Conservation (phyloP, 1,140 invertebrate species). For the Gryllus bimaculatus region DNA sequence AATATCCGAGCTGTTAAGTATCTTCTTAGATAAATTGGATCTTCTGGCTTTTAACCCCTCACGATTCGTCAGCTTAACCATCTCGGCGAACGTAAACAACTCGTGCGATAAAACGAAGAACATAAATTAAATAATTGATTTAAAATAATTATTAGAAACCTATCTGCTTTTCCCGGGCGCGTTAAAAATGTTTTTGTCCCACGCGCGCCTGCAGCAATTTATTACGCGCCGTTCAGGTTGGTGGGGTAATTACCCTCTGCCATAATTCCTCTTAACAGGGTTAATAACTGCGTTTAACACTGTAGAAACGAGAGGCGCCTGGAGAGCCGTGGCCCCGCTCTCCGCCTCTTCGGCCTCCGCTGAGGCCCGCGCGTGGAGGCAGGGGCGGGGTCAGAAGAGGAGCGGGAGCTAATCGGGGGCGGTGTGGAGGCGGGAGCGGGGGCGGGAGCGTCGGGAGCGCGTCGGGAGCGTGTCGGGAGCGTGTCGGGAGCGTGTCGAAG, state of each 20-base stretch:
- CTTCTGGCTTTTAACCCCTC: not conserved
- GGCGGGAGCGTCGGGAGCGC: no score
- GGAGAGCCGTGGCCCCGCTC: not conserved
- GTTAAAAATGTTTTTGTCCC: not conserved
- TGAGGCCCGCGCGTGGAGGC: not conserved
- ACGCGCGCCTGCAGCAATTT: not conserved
- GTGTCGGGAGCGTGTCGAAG: no score
- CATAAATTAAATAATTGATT: not conserved
- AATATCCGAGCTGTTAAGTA: not conserved
- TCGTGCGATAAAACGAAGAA: not conserved
- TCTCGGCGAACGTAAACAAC: not conserved
- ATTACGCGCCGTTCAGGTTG: not conserved
- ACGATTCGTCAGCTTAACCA: not conserved
- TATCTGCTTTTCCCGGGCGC: not conserved
- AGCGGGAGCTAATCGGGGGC: no score
- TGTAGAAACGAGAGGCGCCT: not conserved
- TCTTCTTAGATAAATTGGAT: not conserved
- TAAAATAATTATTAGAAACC: not conserved
- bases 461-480: no score
- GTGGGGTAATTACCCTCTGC: not conserved
- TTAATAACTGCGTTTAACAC: constrained; percentile 1
- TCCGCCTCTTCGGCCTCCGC: not conserved
- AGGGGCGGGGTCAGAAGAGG: no score
- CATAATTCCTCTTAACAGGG: constrained; percentile 4
- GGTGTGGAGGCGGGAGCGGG: no score